These are phyloP conservation scores for Zygogramma bicolorata DNA, from an alignment of 2,888 invertebrate genomes.

Conservation along the genomic window DNA sequence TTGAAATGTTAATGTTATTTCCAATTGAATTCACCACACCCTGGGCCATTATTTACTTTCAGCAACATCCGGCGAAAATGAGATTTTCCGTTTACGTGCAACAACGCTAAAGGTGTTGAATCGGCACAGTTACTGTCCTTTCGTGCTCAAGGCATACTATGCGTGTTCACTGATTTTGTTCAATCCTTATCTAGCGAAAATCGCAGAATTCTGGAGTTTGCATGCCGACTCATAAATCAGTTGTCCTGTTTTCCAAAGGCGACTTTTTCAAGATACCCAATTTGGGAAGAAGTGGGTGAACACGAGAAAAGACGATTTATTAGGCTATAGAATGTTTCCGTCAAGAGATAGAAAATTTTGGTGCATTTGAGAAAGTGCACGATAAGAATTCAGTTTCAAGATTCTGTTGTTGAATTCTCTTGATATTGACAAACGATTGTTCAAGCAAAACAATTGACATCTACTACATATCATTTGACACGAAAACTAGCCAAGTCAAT, in stretches of 20 bases:
- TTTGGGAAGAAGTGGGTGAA: constrained; percentile 27
- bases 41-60: not conserved
- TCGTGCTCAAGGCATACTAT: constrained; percentile 51
- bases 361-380: no score
- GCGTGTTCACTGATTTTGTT: constrained; percentile 55
- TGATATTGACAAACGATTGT: no score
- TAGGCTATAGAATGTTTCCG: no score
- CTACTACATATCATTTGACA: no score
- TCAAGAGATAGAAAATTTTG: no score
- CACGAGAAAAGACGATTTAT: constrained; percentile 17
- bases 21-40: not conserved
- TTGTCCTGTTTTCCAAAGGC: constrained; percentile 44
- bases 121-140: constrained; percentile 47
- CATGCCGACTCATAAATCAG: constrained; percentile 52
- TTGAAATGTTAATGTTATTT: not conserved
- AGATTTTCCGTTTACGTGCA: constrained; percentile 43
- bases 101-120: constrained; percentile 42
- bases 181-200: constrained; percentile 51
- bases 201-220: constrained; percentile 51
- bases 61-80: not conserved
- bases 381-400: no score
- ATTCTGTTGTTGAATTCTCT: no score
- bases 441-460: no score
- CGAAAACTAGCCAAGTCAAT: no score
- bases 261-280: constrained; percentile 23